phyloP scores from a whole-genome alignment of 2,888 invertebrate species.

The Drosophila neutralis region DNA sequence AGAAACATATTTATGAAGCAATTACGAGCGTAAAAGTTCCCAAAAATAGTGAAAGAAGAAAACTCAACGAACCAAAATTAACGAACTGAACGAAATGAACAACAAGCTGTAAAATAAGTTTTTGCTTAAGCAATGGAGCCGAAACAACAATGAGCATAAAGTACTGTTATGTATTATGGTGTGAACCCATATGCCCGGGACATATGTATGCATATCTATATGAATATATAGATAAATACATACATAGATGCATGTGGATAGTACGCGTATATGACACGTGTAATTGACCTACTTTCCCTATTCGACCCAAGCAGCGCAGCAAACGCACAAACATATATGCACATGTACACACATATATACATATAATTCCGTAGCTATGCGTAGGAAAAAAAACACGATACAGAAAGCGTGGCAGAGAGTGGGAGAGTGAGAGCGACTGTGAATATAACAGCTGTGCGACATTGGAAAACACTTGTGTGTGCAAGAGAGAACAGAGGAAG shows the following conservation, averaged over 20 bases:
- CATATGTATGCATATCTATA: constrained; percentile 1
- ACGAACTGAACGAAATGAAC: constrained; percentile 19
- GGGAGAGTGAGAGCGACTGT: neutral
- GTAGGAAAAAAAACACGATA: constrained; percentile 11
- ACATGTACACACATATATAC: constrained; percentile 2
- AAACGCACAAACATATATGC: constrained; percentile 19
- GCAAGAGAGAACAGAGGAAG: constrained; percentile 1
- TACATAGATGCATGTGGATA: constrained; percentile 9
- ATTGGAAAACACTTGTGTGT: neutral
- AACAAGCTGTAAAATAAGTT: constrained; percentile 23
- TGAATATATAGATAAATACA: neutral
- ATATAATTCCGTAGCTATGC: constrained; percentile 44
- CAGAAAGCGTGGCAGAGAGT: constrained; percentile 2
- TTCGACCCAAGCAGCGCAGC: constrained; percentile 53
- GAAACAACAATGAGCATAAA: constrained; percentile 48
- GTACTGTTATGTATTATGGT: constrained; percentile 14
- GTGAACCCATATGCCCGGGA: constrained; percentile 3
- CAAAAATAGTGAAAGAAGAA: constrained; percentile 26
- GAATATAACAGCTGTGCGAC: constrained; percentile 33
- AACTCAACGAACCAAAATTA: constrained; percentile 4
- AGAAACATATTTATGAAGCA: constrained; percentile 53
- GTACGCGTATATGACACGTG: constrained; percentile 76
- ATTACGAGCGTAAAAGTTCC: constrained; percentile 4
- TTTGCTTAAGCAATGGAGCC: constrained; percentile 38
- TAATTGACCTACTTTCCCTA: constrained; percentile 84